phyloP scores from a whole-genome alignment of 2,113 vertebrate species.

The Anthoscopus minutus region DNA sequence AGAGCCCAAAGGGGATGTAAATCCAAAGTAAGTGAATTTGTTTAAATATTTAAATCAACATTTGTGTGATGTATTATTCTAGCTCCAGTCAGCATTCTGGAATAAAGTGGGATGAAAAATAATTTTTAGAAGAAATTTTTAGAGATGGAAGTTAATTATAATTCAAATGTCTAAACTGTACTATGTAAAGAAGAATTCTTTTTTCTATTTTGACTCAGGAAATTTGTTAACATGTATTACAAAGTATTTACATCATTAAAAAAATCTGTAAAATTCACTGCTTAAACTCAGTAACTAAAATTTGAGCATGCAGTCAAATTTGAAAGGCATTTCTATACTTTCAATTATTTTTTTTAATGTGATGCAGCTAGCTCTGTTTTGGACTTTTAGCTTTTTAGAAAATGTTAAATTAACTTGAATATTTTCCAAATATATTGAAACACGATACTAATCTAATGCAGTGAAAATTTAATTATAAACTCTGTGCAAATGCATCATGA shows the following conservation, averaged over 20 bases:
- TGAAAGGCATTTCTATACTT: neutral
- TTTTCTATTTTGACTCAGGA: neutral
- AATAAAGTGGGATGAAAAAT: neutral
- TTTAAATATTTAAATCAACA: conserved; percentile 54
- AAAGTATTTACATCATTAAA: neutral
- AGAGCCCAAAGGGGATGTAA: conserved; percentile 52
- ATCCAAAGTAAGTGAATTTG: conserved; percentile 46
- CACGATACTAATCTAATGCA: neutral
- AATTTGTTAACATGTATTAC: neutral
- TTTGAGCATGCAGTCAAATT: neutral
- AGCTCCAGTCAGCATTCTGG: neutral
- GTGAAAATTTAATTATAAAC: neutral
- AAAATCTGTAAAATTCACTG: neutral
- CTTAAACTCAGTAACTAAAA: neutral
- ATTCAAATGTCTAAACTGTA: neutral
- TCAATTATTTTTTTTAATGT: neutral
- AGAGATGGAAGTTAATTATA: neutral
- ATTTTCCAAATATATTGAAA: neutral
- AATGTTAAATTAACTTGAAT: neutral
- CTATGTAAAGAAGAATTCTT: neutral
- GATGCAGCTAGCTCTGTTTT: neutral
- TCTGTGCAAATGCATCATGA: neutral
- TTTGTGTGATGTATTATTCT: conserved; percentile 32
- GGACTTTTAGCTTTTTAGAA: neutral
- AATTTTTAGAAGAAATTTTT: neutral